These are phyloP conservation scores for Rhyacichthys aspro DNA, from an alignment of 2,797 vertebrate species.

Conservation along the genomic window DNA sequence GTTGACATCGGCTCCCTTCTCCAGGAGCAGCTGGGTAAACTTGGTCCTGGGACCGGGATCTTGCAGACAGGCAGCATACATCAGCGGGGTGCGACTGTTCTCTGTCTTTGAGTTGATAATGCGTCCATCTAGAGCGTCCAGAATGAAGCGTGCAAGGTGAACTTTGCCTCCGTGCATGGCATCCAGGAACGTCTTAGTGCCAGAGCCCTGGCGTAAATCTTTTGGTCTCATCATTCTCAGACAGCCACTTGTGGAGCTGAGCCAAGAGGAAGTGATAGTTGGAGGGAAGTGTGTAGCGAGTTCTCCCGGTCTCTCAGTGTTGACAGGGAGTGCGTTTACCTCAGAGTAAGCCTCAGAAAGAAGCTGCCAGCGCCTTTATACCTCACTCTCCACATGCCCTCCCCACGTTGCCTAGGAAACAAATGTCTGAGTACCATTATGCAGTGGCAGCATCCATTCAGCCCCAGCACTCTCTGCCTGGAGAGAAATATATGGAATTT, in stretches of 20 bases:
- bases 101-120: slow-evolving; percentile 90
- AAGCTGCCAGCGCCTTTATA: slow-evolving; percentile 83
- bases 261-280: slow-evolving; percentile 19
- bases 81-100: slow-evolving; percentile 88
- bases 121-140: slow-evolving; percentile 90
- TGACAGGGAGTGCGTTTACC: slow-evolving; percentile 60
- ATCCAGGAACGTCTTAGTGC: slow-evolving; percentile 89
- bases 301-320: slow-evolving; percentile 50
- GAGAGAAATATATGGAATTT: slow-evolving; percentile 79
- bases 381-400: slow-evolving; percentile 79
- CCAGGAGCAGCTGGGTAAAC: slow-evolving; percentile 87
- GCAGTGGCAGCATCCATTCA: slow-evolving; percentile 82
- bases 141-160: slow-evolving; percentile 90
- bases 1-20: slow-evolving; percentile 89
- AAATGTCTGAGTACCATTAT: slow-evolving; percentile 82
- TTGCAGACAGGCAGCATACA: slow-evolving; percentile 85
- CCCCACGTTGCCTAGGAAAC: slow-evolving; percentile 85
- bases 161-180: slow-evolving; percentile 91
- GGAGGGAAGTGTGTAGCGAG: slow-evolving; percentile 46
- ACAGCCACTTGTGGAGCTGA: slow-evolving; percentile 33
- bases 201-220: slow-evolving; percentile 89
- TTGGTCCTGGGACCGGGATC: slow-evolving; percentile 81
- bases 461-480: slow-evolving; percentile 73
- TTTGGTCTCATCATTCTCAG: slow-evolving; percentile 86
- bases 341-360: slow-evolving; percentile 75